Conservation (phyloP, 2,888 invertebrate genomes). For the Tipula lateralis region DNA sequence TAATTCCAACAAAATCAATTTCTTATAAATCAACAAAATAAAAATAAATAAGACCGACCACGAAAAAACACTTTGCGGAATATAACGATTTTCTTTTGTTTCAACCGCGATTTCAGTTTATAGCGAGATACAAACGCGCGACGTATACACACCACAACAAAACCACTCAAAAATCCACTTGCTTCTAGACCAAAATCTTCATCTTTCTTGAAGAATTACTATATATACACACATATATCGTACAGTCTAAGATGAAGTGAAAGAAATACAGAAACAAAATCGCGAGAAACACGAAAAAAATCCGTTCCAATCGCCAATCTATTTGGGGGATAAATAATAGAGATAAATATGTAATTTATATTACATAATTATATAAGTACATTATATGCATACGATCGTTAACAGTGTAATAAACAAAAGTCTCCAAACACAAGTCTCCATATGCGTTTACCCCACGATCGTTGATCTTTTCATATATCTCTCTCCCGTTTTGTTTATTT, state of each 20-base stretch:
- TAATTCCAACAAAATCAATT: background rate
- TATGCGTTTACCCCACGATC: background rate
- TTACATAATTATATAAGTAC: background rate
- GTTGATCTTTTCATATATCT: background rate
- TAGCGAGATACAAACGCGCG: background rate
- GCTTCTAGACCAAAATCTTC: conserved; percentile 25
- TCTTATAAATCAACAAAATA: background rate
- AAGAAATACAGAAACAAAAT: background rate
- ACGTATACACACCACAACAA: background rate
- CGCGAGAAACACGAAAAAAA: background rate
- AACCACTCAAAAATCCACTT: background rate
- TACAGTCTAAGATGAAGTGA: conserved; percentile 12
- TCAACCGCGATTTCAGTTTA: background rate
- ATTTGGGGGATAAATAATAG: conserved; percentile 13
- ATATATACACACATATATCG: too few species aligned
- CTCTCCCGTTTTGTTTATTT: background rate
- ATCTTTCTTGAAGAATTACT: conserved; percentile 19
- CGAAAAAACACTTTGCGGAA: background rate
- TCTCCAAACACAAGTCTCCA: background rate
- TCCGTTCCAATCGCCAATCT: conserved; percentile 25
- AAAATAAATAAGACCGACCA: background rate
- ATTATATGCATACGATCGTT: background rate
- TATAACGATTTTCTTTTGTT: background rate
- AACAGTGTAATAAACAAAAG: background rate
- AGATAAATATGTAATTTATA: conserved; percentile 14